phyloP scores from a whole-genome alignment of 2,888 invertebrate genomes.

The Horisme vitalbata region DNA sequence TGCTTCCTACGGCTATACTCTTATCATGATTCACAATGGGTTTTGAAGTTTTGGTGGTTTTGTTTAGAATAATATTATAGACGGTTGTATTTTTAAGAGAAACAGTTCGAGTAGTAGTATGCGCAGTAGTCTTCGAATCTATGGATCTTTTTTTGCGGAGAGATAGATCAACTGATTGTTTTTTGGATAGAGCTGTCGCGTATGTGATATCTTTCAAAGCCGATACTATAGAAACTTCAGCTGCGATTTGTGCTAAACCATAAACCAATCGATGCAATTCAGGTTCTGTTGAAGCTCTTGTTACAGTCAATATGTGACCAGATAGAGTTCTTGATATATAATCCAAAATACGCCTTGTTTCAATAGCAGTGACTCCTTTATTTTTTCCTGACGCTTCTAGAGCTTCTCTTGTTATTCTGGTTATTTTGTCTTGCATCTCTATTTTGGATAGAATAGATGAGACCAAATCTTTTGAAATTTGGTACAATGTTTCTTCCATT shows the following conservation, averaged over 20 bases:
- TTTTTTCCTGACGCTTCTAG: constrained; percentile 71
- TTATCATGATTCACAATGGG: constrained; percentile 20
- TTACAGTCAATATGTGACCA: constrained; percentile 68
- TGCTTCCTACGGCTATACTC: constrained; percentile 1
- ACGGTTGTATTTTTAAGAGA: constrained; percentile 40
- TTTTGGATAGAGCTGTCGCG: constrained; percentile 67
- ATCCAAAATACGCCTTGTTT: constrained; percentile 72
- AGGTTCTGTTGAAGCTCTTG: constrained; percentile 72
- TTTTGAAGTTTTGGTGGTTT: constrained; percentile 46
- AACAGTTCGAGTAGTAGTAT: constrained; percentile 31
- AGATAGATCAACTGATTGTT: constrained; percentile 71
- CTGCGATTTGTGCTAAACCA: constrained; percentile 75
- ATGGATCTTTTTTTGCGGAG: constrained; percentile 64
- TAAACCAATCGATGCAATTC: constrained; percentile 74
- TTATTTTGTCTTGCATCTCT: constrained; percentile 76
- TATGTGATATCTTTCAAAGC: constrained; percentile 75
- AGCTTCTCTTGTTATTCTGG: constrained; percentile 72
- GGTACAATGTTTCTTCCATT: constrained; percentile 71
- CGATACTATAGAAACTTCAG: constrained; percentile 73
- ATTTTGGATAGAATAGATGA: constrained; percentile 70
- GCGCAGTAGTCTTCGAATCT: constrained; percentile 17
- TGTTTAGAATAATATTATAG: constrained; percentile 61
- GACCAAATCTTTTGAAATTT: constrained; percentile 72
- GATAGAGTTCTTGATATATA: constrained; percentile 74
- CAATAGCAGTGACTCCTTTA: constrained; percentile 75